Conservation (phyloP, 2,888 invertebrate genomes). For the Phalera bucephala region DNA sequence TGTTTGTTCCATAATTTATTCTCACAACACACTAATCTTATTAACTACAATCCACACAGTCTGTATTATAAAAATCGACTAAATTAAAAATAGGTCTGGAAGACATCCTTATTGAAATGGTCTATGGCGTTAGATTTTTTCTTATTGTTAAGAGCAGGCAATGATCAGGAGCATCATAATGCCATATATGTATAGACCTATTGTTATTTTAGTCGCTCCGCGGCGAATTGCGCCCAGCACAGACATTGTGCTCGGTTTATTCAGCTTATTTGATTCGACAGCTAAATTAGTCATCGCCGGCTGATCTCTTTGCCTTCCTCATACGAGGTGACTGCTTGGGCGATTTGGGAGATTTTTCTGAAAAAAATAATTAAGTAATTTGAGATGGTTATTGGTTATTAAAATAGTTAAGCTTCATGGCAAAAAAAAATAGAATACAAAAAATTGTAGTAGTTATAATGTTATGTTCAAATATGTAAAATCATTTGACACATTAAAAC, state of each 20-base stretch:
- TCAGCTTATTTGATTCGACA: conserved; percentile 13
- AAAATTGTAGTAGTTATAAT: too few relatives aligned
- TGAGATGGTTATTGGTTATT: too few relatives aligned
- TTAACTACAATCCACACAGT: conserved; percentile 64
- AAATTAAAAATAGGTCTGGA: conserved; percentile 57
- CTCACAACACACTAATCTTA: conserved; percentile 67
- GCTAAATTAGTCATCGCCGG: conserved; percentile 85
- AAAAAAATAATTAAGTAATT: conserved; percentile 58
- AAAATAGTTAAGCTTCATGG: too few relatives aligned
- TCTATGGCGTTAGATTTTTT: conserved; percentile 10
- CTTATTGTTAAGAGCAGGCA: neutral
- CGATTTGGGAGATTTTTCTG: conserved; percentile 88
- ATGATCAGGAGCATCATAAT: conserved; percentile 1
- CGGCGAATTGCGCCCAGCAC: conserved; percentile 34
- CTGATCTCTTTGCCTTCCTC: conserved; percentile 89
- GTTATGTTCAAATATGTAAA: too few relatives aligned
- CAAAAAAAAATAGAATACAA: too few relatives aligned
- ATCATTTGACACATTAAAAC: too few relatives aligned
- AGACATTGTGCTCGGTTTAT: conserved; percentile 35
- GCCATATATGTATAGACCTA: conserved; percentile 29
- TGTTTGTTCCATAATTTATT: conserved; percentile 79
- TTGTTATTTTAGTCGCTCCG: conserved; percentile 54
- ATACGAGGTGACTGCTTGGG: conserved; percentile 89
- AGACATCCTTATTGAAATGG: conserved; percentile 3
- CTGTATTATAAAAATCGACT: conserved; percentile 51